Conservation (phyloP, 2,888 invertebrate genomes). For the Neoaliturus tenellus region DNA sequence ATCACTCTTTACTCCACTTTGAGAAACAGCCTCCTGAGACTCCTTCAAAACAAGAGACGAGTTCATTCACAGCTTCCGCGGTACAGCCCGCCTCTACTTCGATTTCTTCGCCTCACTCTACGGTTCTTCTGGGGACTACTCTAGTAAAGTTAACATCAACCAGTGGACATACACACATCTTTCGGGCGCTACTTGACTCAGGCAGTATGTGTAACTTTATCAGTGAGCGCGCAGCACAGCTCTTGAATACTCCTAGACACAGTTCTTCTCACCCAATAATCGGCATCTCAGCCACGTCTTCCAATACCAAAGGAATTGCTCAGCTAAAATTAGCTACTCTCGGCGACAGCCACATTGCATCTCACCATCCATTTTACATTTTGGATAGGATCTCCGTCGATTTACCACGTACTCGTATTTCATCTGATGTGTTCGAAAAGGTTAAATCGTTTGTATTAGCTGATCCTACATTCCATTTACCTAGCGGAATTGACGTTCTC, state of each 20-base stretch:
- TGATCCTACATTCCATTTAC: conserved; percentile 5
- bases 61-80: neutral
- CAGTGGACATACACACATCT: neutral
- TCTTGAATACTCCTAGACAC: neutral
- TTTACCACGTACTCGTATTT: neutral
- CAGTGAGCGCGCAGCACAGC: neutral
- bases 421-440: neutral
- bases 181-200: neutral
- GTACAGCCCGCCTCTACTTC: neutral
- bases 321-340: neutral
- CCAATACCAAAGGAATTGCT: neutral
- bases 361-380: neutral
- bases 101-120: neutral
- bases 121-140: neutral
- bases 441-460: neutral
- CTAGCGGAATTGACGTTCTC: neutral
- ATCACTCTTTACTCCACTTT: neutral
- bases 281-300: neutral
- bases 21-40: neutral
- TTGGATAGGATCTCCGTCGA: conserved; percentile 19
- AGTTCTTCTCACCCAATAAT: neutral
- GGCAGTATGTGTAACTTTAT: conserved; percentile 19
- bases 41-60: too few relatives aligned
- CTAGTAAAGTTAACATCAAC: neutral
- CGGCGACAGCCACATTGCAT: neutral